phyloP scores from a whole-genome alignment of 2,888 invertebrate species.

The Clepsis dumicolana region DNA sequence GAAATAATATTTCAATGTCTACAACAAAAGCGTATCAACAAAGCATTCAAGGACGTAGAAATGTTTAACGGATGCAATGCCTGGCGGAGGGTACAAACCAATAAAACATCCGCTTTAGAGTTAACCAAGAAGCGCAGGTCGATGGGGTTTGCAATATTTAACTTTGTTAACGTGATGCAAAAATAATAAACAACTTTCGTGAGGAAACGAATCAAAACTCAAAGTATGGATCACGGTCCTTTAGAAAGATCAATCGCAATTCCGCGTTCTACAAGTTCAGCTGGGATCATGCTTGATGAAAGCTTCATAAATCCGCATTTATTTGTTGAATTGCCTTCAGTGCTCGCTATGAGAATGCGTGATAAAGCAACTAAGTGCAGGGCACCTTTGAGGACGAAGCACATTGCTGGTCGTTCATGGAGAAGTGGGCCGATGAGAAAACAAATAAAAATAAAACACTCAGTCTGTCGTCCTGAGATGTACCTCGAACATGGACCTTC shows the following conservation, averaged over 20 bases:
- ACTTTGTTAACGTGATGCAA: slow-evolving; percentile 65
- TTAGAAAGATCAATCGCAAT: slow-evolving; percentile 42
- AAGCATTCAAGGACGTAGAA: slow-evolving; percentile 66
- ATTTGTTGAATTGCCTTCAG: slow-evolving; percentile 54
- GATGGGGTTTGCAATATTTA: slow-evolving; percentile 62
- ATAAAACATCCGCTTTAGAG: slow-evolving; percentile 82
- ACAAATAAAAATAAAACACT: slow-evolving; percentile 73
- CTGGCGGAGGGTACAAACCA: slow-evolving; percentile 79
- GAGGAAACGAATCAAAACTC: slow-evolving; percentile 37
- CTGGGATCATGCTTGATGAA: slow-evolving; percentile 77
- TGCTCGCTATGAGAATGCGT: slow-evolving; percentile 83
- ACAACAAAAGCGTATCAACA: slow-evolving; percentile 75
- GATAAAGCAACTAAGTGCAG: slow-evolving; percentile 84
- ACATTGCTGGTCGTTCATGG: slow-evolving; percentile 75
- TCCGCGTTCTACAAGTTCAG: slow-evolving; percentile 63
- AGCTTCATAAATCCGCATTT: slow-evolving; percentile 54
- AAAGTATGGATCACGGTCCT: slow-evolving; percentile 30
- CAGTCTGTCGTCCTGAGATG: slow-evolving; percentile 82
- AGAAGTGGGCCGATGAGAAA: slow-evolving; percentile 78
- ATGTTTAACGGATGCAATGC: slow-evolving; percentile 71
- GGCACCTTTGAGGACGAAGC: slow-evolving; percentile 76
- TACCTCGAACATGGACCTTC: slow-evolving; percentile 99
- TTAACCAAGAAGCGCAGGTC: slow-evolving; percentile 85
- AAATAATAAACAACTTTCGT: slow-evolving; percentile 53
- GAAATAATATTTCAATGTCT: slow-evolving; percentile 57